These are phyloP conservation scores for Sinonovacula constricta DNA, from an alignment of 1,140 invertebrate species.

Conservation along the genomic window DNA sequence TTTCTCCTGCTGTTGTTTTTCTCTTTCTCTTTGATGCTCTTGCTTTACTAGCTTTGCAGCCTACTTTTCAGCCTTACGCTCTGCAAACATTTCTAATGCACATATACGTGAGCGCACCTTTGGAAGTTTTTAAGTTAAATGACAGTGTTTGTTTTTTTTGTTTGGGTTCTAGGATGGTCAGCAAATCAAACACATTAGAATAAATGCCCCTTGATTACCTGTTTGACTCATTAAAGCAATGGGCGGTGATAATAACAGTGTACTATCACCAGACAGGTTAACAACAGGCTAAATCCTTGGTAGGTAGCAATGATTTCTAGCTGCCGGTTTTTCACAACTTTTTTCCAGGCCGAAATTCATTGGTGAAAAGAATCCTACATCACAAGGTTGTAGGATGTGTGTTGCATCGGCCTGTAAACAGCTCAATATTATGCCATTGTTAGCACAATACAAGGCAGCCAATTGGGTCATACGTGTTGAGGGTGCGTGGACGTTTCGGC, in stretches of 20 bases:
- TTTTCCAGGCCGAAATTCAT: neutral
- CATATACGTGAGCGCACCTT: neutral
- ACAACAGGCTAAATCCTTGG: too few relatives aligned
- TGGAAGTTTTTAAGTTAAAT: neutral
- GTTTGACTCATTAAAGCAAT: neutral
- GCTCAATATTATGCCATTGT: neutral
- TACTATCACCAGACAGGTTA: neutral
- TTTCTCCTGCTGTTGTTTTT: conserved; percentile 2
- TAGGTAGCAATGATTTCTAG: neutral
- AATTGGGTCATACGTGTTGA: too few relatives aligned
- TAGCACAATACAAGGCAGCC: neutral
- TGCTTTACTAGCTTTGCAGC: neutral
- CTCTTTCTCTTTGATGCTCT: conserved; percentile 10
- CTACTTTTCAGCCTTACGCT: conserved; percentile 8
- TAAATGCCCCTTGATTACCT: neutral
- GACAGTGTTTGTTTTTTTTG: neutral
- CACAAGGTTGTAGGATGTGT: neutral
- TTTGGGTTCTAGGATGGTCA: neutral
- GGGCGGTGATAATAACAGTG: neutral
- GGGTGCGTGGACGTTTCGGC: too few relatives aligned
- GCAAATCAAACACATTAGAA: neutral
- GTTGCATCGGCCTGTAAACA: neutral
- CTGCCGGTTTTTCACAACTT: neutral
- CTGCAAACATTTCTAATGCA: conserved; percentile 6
- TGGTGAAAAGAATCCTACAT: neutral